phyloP scores from a whole-genome alignment of 2,113 vertebrate genomes.

The Pipra filicauda region DNA sequence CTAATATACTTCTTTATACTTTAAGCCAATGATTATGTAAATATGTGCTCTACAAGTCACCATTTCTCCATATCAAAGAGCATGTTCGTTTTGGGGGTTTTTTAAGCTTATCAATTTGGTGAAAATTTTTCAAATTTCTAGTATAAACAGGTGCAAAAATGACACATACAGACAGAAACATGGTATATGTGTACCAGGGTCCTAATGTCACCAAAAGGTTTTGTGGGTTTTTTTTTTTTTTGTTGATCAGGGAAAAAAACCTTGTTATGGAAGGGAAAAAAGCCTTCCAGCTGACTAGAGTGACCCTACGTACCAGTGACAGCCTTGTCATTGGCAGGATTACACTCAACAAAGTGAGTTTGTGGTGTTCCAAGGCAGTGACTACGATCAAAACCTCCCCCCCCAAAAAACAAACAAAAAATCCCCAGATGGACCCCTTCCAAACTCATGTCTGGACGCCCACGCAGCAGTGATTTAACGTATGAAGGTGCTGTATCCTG shows the following conservation, averaged over 20 bases:
- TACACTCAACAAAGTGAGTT: background rate
- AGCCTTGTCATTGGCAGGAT: background rate
- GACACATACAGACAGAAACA: background rate
- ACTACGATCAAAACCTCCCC: background rate
- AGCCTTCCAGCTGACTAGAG: background rate
- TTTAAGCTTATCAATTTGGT: background rate
- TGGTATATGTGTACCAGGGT: background rate
- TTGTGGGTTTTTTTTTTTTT: background rate
- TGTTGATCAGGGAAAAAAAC: background rate
- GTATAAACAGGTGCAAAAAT: background rate
- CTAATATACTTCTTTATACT: background rate
- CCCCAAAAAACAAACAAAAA: background rate
- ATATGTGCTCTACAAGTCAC: background rate
- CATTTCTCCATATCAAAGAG: background rate
- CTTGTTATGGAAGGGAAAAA: background rate
- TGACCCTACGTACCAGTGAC: background rate
- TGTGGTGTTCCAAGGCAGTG: background rate
- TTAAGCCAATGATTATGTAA: background rate
- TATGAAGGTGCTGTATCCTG: background rate
- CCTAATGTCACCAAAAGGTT: background rate
- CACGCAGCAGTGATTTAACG: background rate
- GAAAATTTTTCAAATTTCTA: background rate
- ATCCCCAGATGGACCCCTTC: background rate
- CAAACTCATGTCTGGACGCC: background rate
- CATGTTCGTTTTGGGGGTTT: fast-evolving